Evolutionary conservation across 30 jellyfish, hydroid and myxozoan genomes (phyloP).

Genomic region (Clytia hemisphaerica): DNA sequence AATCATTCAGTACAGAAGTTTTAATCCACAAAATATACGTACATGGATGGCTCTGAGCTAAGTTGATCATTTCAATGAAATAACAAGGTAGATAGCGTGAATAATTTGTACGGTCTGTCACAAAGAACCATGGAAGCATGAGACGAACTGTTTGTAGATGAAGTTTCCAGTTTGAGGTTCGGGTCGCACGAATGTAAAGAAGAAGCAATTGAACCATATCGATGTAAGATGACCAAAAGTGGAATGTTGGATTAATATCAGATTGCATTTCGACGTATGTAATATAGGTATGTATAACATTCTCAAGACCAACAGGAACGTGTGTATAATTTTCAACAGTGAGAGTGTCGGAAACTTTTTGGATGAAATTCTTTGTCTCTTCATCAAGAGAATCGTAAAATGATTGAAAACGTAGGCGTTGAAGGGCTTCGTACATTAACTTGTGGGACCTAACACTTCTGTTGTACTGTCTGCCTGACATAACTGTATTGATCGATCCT

Average conservation of each 20-base stretch:
- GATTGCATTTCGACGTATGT: not conserved
- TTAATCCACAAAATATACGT: no score
- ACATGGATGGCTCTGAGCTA: constrained; percentile 62
- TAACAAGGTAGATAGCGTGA: constrained; percentile 52
- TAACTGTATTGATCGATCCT: not conserved
- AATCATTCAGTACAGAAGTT: no score
- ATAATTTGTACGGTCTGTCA: constrained; percentile 51
- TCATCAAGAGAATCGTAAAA: constrained; percentile 8
- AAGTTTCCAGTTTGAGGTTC: constrained; percentile 51
- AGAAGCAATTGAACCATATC: constrained; percentile 57
- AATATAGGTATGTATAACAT: constrained; percentile 12
- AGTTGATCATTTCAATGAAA: constrained; percentile 71
- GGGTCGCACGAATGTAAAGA: constrained; percentile 55
- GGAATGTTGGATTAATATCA: constrained; percentile 4
- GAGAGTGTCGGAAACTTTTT: no score
- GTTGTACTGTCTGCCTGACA: constrained; percentile 7
- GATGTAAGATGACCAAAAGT: constrained; percentile 45
- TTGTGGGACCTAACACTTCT: constrained; percentile 41
- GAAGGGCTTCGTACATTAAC: constrained; percentile 21
- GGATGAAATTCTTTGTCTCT: not conserved
- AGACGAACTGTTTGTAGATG: constrained; percentile 52
- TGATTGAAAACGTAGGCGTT: constrained; percentile 1
- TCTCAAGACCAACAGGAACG: constrained; percentile 18
- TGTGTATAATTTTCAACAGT: no score
- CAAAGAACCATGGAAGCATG: constrained; percentile 77